Percentiles rank a stretch among this genome's conserved stretches.
phyloP scores from a whole-genome alignment of 2,113 vertebrate genomes.

The Perognathus longimembris region DNA sequence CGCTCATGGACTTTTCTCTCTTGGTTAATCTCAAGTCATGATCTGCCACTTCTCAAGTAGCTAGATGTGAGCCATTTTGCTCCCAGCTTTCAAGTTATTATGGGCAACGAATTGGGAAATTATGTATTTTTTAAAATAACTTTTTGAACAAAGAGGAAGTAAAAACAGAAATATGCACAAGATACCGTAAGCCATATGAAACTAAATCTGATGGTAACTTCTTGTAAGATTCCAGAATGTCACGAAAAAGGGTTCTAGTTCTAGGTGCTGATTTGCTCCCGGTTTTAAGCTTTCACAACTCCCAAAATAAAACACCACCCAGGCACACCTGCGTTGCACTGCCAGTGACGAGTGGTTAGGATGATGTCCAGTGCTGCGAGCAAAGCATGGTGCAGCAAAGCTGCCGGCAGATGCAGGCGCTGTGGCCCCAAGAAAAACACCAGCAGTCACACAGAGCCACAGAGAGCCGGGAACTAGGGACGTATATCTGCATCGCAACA shows the following conservation, averaged over 20 bases:
- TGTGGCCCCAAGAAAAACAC: not conserved
- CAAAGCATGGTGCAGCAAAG: accelerated
- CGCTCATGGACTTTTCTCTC: too few species aligned
- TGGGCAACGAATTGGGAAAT: not conserved
- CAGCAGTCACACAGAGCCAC: not conserved
- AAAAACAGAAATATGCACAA: not conserved
- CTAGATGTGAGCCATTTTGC: too few species aligned
- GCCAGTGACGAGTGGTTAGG: not conserved
- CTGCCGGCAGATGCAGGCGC: too few species aligned
- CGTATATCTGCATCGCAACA: not conserved
- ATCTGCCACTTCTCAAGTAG: too few species aligned
- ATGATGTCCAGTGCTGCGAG: not conserved
- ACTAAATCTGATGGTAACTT: not conserved
- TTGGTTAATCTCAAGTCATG: too few species aligned
- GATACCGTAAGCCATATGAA: not conserved
- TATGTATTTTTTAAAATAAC: not conserved
- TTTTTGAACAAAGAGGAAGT: not conserved
- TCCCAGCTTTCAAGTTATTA: not conserved
- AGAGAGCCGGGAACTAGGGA: not conserved
- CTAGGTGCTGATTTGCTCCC: not conserved
- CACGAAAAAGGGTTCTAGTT: not conserved
- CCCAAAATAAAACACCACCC: not conserved
- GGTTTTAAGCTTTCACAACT: slow-evolving; percentile 20
- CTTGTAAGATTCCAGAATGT: not conserved
- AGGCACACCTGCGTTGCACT: not conserved